Conservation (phyloP, 2,888 invertebrate species). For the Noctuana brunneofusca region DNA sequence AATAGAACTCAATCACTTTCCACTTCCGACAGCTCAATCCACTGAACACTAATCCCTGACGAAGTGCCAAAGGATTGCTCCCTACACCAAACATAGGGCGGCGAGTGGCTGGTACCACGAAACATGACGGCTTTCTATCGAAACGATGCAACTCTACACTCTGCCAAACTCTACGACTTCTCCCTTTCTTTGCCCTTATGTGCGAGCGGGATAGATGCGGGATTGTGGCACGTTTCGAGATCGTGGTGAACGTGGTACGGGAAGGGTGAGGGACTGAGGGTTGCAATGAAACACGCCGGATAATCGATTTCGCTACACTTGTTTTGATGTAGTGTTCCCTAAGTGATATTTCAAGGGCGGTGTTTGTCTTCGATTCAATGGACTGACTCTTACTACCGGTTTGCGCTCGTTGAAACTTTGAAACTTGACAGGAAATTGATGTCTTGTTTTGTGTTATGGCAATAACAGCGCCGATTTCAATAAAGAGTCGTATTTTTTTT, state of each 20-base stretch:
- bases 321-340: slow-evolving; percentile 9
- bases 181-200: neutral
- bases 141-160: neutral
- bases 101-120: slow-evolving; percentile 4
- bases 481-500: too few relatives aligned
- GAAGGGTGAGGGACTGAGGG: slow-evolving; percentile 4
- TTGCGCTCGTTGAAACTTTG: neutral
- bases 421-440: neutral
- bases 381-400: neutral
- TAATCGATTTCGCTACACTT: slow-evolving; percentile 14
- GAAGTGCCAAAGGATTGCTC: slow-evolving; percentile 6
- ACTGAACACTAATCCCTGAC: neutral
- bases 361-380: neutral
- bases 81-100: slow-evolving; percentile 5
- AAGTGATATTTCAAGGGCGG: slow-evolving; percentile 8
- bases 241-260: neutral
- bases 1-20: slow-evolving; percentile 10
- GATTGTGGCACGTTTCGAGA: neutral
- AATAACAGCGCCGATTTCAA: too few relatives aligned
- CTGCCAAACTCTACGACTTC: neutral
- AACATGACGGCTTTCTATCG: neutral
- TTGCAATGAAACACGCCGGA: neutral
- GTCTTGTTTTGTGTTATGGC: too few relatives aligned
- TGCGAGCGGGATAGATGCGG: neutral
- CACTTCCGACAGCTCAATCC: slow-evolving; percentile 4